Conservation (phyloP, 2,797 vertebrate species). For the Percopsis omiscomaycus region DNA sequence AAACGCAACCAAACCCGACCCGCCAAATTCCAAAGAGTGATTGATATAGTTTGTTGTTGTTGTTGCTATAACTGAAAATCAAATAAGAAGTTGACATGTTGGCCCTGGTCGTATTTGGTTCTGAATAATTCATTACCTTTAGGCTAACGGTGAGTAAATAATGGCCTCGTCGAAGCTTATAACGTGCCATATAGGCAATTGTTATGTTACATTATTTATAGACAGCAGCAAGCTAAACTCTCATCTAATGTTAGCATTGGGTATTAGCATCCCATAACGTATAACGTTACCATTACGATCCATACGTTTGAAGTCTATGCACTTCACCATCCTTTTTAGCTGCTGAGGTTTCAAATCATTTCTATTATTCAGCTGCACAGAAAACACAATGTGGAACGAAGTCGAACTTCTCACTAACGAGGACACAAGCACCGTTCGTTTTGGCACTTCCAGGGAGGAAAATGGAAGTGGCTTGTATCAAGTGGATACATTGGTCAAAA, state of each 20-base stretch:
- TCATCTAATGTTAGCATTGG: neutral
- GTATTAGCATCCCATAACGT: neutral
- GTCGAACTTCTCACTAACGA: conserved; percentile 89
- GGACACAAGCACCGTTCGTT: conserved; percentile 81
- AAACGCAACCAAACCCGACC: conserved; percentile 17
- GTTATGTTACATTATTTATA: neutral
- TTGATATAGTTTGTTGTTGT: neutral
- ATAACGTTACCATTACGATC: no score
- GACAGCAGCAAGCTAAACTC: neutral
- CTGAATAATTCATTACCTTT: neutral
- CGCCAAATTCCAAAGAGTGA: conserved; percentile 64
- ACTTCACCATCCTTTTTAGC: neutral
- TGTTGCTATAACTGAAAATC: neutral
- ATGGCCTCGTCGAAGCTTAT: neutral
- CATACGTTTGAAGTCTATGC: no score
- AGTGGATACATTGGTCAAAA: conserved; percentile 84
- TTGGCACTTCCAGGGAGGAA: conserved; percentile 77
- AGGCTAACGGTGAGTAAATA: conserved; percentile 16
- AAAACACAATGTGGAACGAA: conserved; percentile 85
- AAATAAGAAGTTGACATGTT: neutral
- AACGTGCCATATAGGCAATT: neutral
- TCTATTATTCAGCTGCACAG: neutral
- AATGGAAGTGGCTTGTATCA: conserved; percentile 87
- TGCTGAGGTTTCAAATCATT: neutral
- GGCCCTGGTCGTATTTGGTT: neutral